Base-by-base conservation (phyloP, 2,113 vertebrate species). In the Neomonachus schauinslandi region DNA sequence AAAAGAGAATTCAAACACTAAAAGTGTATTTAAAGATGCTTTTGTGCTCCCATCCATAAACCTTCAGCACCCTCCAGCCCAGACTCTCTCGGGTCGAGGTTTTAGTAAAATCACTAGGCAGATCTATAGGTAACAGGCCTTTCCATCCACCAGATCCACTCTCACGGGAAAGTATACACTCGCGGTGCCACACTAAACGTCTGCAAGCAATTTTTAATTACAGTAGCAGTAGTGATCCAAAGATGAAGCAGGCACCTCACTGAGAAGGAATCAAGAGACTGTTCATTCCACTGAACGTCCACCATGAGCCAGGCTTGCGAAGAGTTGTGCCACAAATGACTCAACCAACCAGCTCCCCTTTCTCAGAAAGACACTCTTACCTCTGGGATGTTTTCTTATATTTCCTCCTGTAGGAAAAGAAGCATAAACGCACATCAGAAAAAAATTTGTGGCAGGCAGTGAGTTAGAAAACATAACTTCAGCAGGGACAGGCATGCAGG, bases 371-470 rank as follows among this genome's bases (percentile, higher is more conserved):
- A 97, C 42, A 92, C 69, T 98, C 99, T 99, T 99, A 99, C 99
- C 99, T 99, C 99, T 99, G 99, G 93, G 99, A 99, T 16, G 99
- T 99, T 99, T 99, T 99, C 99, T 99, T 99, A 98, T 99, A 99
- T 99, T 99, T 99, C 98, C 99, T 99, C 99, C 99, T 99, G 99
- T 97, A 98, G 98, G 98, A 98, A 99, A 98, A 99, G 93, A 99
- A 96, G 98, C 98, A 98, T 98, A 99, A 98, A 98, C 65, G 98
- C 69, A 95, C 76, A 95, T 98, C 97, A 98, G 98, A 90, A 95
- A 81, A 96, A 33, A 15, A 71, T 14, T 7, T 59, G 19, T 59
- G 5, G 16, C 69, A 88, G 71, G 69, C n/a, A 42, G 7, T 79
- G 31, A 42, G 36, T 77, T 59, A 83, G 31, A 94, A 89, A 61